Conservation (phyloP, 2,888 invertebrate species). For the Rotaria macrura region DNA sequence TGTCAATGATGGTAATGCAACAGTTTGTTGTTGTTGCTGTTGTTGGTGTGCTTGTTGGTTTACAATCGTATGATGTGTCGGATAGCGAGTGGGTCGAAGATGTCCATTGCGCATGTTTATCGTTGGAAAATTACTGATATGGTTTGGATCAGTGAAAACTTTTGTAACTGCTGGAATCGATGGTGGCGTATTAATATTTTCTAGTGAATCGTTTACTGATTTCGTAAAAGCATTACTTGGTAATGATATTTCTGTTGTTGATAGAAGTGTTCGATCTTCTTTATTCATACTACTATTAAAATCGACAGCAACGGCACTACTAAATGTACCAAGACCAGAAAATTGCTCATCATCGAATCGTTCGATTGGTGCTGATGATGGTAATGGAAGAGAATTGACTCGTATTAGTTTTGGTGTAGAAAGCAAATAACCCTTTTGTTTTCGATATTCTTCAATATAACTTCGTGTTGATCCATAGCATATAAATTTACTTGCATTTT, state of each 20-base stretch:
- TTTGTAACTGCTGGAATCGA: background rate
- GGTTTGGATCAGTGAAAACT: background rate
- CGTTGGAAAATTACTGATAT: background rate
- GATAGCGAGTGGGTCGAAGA: background rate
- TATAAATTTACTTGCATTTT: background rate
- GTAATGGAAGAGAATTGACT: background rate
- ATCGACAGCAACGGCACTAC: background rate
- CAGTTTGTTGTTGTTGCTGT: background rate
- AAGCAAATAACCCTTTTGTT: constrained; percentile 12
- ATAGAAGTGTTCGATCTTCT: background rate
- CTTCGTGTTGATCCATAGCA: background rate
- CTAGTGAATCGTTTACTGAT: background rate
- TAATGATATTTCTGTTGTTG: background rate
- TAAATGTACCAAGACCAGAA: background rate
- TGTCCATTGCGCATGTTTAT: background rate
- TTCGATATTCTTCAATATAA: constrained; percentile 1
- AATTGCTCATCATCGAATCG: background rate
- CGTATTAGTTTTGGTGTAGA: background rate
- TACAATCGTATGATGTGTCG: background rate
- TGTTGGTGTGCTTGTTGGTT: background rate
- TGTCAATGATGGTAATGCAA: background rate
- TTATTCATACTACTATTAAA: background rate
- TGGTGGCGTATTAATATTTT: background rate
- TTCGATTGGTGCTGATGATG: background rate
- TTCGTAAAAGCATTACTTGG: background rate